These are phyloP conservation scores for Teleopsis dalmanni DNA, from an alignment of 1,140 invertebrate genomes.

Conservation along the genomic window DNA sequence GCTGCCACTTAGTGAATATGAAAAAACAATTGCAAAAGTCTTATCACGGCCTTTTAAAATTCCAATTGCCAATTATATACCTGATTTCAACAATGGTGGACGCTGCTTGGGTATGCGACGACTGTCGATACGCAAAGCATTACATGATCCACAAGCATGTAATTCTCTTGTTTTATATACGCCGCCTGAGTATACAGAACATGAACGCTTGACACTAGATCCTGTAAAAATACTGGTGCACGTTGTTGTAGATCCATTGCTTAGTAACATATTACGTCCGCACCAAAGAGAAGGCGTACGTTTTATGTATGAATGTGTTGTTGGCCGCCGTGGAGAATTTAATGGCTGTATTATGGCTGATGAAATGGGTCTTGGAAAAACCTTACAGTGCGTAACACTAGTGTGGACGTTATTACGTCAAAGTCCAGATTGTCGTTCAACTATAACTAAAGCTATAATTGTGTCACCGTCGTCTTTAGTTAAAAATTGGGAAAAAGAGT, in stretches of 20 bases:
- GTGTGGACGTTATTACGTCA: constrained; percentile 91
- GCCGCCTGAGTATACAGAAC: constrained; percentile 63
- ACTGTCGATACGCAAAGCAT: constrained; percentile 56
- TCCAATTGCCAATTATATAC: constrained; percentile 85
- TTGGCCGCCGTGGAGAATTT: constrained; percentile 69
- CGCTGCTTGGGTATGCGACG: constrained; percentile 61
- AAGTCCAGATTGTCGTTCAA: constrained; percentile 74
- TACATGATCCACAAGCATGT: constrained; percentile 91
- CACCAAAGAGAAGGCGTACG: constrained; percentile 99
- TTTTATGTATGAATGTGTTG: constrained; percentile 99
- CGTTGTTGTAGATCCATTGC: constrained; percentile 88
- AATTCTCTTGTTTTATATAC: constrained; percentile 86
- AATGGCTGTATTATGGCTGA: constrained; percentile 98
- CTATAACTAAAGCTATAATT: constrained; percentile 87
- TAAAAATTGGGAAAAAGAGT: constrained; percentile 99
- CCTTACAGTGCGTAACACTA: constrained; percentile 94
- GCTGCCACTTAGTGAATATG: constrained; percentile 48
- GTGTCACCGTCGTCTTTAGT: constrained; percentile 96
- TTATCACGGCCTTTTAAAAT: constrained; percentile 89
- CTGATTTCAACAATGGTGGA: constrained; percentile 55
- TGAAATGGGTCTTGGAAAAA: constrained; percentile 97
- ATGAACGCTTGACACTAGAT: constrained; percentile 34
- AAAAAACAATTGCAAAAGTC: constrained; percentile 67
- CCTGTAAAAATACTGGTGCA: constrained; percentile 64
- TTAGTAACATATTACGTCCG: constrained; percentile 85